Conservation (phyloP, 2,888 invertebrate genomes). For the Noctua fimbriata region DNA sequence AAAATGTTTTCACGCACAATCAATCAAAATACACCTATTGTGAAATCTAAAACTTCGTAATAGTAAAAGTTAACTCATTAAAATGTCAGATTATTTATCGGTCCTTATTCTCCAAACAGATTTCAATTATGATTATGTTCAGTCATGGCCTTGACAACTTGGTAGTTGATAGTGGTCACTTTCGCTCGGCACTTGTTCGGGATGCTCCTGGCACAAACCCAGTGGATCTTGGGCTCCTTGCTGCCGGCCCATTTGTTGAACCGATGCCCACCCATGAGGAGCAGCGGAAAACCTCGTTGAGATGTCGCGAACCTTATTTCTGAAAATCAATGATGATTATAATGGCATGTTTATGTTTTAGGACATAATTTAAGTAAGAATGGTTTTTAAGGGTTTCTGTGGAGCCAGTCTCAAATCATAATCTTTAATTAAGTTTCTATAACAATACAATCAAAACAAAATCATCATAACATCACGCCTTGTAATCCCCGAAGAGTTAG, state of each 20-base stretch:
- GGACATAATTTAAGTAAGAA: too few relatives aligned
- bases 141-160: constrained; percentile 36
- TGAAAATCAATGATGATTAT: constrained; percentile 8
- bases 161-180: constrained; percentile 40
- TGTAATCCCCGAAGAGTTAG: too few relatives aligned
- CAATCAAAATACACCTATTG: too few relatives aligned
- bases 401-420: too few relatives aligned
- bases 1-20: too few relatives aligned
- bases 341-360: not conserved
- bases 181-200: constrained; percentile 46
- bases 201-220: constrained; percentile 63
- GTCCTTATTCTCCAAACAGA: not conserved
- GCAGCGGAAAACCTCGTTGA: constrained; percentile 40
- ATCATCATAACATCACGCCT: too few relatives aligned
- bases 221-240: constrained; percentile 59
- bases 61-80: too few relatives aligned
- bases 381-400: too few relatives aligned
- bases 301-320: constrained; percentile 41
- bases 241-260: constrained; percentile 68
- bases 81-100: too few relatives aligned
- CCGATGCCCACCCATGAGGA: constrained; percentile 68
- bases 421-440: too few relatives aligned
- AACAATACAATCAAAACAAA: too few relatives aligned
- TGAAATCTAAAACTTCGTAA: too few relatives aligned
- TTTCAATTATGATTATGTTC: constrained; percentile 38